Evolutionary conservation across 2,888 invertebrate species (phyloP).

Genomic region (Baronia brevicornis): DNA sequence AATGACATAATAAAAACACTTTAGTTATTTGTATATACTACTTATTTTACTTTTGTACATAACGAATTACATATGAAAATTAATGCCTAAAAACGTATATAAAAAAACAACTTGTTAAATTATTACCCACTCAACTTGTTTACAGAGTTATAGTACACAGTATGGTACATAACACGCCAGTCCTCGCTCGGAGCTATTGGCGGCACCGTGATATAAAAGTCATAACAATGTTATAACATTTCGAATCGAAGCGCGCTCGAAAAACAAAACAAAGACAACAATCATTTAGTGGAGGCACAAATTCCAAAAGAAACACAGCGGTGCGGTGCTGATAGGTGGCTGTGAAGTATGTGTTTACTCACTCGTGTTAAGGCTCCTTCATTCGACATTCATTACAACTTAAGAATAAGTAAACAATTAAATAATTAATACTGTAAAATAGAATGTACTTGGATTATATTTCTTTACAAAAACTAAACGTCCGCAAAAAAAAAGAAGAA

Average conservation of each 20-base stretch:
- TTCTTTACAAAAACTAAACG: no score
- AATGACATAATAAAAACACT: no score
- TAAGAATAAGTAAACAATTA: no score
- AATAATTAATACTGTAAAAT: not conserved
- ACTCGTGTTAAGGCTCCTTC: slow-evolving; percentile 21
- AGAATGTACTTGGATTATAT: no score
- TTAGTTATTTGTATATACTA: no score
- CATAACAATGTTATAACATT: slow-evolving; percentile 51
- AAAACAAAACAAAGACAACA: slow-evolving; percentile 48
- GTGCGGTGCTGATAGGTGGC: slow-evolving; percentile 39
- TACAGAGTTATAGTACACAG: slow-evolving; percentile 4
- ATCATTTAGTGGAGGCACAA: slow-evolving; percentile 56
- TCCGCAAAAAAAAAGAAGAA: not conserved
- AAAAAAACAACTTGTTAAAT: no score
- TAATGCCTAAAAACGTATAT: no score
- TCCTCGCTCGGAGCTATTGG: slow-evolving; percentile 27
- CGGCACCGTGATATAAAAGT: slow-evolving; percentile 32
- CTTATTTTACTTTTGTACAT: no score
- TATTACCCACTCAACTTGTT: slow-evolving; percentile 4
- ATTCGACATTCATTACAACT: no score
- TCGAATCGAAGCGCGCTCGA: slow-evolving; percentile 43
- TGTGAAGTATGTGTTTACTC: slow-evolving; percentile 25
- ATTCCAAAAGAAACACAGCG: slow-evolving; percentile 48
- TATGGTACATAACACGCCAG: slow-evolving; percentile 19
- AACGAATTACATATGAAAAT: no score